Percentiles rank a stretch among this genome's conserved stretches.
Evolutionary conservation across 2,888 invertebrate genomes (phyloP).

Genomic region (Fissipunctia ypsillon): DNA sequence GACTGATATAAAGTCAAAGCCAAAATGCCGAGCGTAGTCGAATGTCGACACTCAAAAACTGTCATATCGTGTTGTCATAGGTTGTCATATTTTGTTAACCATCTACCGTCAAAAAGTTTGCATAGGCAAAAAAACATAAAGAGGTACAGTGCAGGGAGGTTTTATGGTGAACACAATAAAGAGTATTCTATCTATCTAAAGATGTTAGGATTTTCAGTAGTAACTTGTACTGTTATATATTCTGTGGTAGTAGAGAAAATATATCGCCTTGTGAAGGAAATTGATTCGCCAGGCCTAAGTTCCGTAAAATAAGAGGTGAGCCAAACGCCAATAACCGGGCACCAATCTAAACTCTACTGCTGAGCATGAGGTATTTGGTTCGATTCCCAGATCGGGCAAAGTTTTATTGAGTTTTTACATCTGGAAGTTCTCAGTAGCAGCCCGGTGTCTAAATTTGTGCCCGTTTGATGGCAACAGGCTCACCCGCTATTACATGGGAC

Average conservation of each 20-base stretch:
- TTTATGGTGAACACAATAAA: too few species aligned
- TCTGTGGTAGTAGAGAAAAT: neutral
- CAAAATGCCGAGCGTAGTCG: neutral
- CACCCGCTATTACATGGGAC: too few species aligned
- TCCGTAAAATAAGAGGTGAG: neutral
- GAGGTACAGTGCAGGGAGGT: too few species aligned
- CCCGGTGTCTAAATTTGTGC: too few species aligned
- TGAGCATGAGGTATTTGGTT: too few species aligned
- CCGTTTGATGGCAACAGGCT: too few species aligned
- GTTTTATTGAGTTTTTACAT: too few species aligned
- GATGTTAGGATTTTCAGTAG: neutral
- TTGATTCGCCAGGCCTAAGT: neutral
- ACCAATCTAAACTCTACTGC: too few species aligned
- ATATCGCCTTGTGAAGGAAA: neutral
- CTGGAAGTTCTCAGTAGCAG: too few species aligned
- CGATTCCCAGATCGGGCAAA: too few species aligned
- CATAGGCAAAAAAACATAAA: neutral
- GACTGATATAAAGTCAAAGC: neutral
- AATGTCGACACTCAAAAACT: neutral
- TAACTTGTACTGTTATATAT: too few species aligned
- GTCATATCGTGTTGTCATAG: conserved; percentile 2
- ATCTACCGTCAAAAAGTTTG: conserved; percentile 13
- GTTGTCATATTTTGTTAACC: neutral
- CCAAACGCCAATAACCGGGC: neutral
- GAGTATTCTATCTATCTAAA: too few species aligned